Evolutionary conservation across 2,888 invertebrate species (phyloP).

Genomic region (Thyatira batis): DNA sequence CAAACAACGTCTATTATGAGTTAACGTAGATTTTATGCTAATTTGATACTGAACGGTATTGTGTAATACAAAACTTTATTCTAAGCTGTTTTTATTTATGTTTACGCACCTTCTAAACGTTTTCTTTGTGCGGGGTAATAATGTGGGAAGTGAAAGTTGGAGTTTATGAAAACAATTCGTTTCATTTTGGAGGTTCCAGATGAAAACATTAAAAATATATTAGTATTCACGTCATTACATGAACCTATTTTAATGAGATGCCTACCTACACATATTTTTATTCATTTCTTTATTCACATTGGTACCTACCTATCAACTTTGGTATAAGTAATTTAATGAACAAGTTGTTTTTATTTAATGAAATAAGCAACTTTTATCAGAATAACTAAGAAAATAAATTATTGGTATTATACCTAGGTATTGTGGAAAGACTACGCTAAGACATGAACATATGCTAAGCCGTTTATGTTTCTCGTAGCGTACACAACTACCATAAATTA

Average conservation of each 20-base stretch:
- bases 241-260: too few species aligned
- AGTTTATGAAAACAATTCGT: background rate
- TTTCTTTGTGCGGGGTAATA: background rate
- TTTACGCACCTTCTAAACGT: background rate
- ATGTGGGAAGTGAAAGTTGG: background rate
- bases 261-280: too few species aligned
- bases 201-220: too few species aligned
- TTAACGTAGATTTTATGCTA: constrained; percentile 41
- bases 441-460: background rate
- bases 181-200: background rate
- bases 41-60: constrained; percentile 26
- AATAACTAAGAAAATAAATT: too few species aligned
- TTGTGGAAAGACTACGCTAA: too few species aligned
- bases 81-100: background rate
- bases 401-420: too few species aligned
- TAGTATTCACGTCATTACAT: too few species aligned
- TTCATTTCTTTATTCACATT: too few species aligned
- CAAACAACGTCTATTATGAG: constrained; percentile 10
- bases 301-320: too few species aligned
- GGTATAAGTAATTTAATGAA: too few species aligned
- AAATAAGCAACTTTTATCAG: too few species aligned
- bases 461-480: background rate
- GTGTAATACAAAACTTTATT: background rate
- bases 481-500: background rate
- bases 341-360: too few species aligned